Evolutionary conservation across 2,888 invertebrate species (phyloP).

Genomic region (Pantelozetes paolii): DNA sequence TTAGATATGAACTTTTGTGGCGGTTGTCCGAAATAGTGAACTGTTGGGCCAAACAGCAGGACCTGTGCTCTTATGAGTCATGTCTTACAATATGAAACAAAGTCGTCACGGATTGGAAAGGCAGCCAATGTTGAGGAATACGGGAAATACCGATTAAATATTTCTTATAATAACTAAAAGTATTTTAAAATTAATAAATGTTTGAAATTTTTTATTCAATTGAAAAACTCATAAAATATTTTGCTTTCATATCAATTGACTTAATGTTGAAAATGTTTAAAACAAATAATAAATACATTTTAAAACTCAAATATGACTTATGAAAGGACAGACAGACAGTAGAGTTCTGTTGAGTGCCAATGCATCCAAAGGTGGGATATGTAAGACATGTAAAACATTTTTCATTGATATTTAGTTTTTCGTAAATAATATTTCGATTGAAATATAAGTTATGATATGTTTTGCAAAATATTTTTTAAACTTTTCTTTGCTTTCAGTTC

Average conservation of each 20-base stretch:
- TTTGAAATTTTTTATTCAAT: too few relatives aligned
- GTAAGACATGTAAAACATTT: conserved; percentile 8
- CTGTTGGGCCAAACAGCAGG: neutral
- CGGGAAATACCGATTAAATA: neutral
- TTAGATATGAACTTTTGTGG: neutral
- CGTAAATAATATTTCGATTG: neutral
- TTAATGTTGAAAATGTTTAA: neutral
- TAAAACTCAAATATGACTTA: neutral
- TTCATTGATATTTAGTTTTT: neutral
- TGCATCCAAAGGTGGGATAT: neutral
- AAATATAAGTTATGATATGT: neutral
- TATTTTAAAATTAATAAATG: too few relatives aligned
- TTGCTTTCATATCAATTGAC: neutral
- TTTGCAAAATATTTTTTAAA: neutral
- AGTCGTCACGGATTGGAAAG: conserved; percentile 10
- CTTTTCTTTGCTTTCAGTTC: too few relatives aligned
- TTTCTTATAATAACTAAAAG: conserved; percentile 1
- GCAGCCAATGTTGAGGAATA: too few relatives aligned
- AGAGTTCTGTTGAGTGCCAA: neutral
- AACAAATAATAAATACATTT: neutral
- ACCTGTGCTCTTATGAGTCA: conserved; percentile 11
- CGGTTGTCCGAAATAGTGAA: neutral
- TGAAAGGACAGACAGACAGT: too few relatives aligned
- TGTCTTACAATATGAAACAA: neutral
- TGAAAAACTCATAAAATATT: too few relatives aligned